Percentiles rank a stretch among this genome's conserved stretches.
Evolutionary conservation across 2,888 invertebrate genomes (phyloP).

Genomic region (Apoda limacodes): DNA sequence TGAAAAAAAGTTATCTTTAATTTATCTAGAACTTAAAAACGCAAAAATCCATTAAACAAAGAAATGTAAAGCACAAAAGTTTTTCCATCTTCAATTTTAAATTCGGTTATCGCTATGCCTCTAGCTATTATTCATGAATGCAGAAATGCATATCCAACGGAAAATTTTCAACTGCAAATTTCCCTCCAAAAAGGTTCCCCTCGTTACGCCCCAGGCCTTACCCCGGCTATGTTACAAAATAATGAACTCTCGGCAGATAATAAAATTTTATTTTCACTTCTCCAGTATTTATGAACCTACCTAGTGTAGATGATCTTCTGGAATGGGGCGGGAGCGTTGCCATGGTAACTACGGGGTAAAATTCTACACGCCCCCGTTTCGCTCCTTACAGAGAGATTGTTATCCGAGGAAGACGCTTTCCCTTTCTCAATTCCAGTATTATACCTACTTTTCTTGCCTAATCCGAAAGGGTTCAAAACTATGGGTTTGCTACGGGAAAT

Average conservation of each 20-base stretch:
- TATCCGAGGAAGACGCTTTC: conserved; percentile 56
- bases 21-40: too few relatives aligned
- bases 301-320: conserved; percentile 54
- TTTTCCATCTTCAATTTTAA: too few relatives aligned
- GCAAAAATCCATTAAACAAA: too few relatives aligned
- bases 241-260: conserved; percentile 56
- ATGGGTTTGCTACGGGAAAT: conserved; percentile 24
- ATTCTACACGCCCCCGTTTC: conserved; percentile 52
- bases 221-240: conserved; percentile 45
- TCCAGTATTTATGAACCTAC: conserved; percentile 46
- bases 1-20: too few relatives aligned
- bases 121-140: too few relatives aligned
- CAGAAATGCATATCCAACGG: too few relatives aligned
- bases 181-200: conserved; percentile 28
- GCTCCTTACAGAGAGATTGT: conserved; percentile 51
- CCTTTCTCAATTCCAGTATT: conserved; percentile 40
- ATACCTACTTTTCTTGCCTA: conserved; percentile 36
- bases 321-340: conserved; percentile 52
- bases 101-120: too few relatives aligned
- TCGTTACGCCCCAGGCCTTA: conserved; percentile 40
- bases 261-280: conserved; percentile 53
- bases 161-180: too few relatives aligned
- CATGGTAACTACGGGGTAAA: conserved; percentile 50
- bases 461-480: conserved; percentile 59
- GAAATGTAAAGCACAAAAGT: too few relatives aligned